Evolutionary conservation across 1,140 invertebrate species (phyloP), one percentile per base, ranked within the genome.

Genomic region (Caenorhabditis briggsae): DNA sequence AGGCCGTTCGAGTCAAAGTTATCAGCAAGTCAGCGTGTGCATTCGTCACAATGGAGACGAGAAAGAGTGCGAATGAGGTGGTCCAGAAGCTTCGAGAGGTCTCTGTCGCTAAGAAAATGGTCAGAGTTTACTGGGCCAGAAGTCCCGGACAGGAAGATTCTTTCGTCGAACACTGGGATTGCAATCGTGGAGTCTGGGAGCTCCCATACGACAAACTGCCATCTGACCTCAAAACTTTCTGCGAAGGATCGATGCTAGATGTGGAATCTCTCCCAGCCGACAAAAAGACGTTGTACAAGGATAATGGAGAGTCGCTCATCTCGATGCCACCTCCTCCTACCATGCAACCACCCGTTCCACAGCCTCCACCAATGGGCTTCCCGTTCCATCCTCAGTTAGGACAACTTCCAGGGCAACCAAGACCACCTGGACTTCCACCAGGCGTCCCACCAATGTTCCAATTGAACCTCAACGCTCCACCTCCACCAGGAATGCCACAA

Each of bases 201-300:
- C 33, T 86, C 1, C 84, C 84, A 7, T 86, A 78, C 23, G 25
- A 70, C 3, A 43, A 82, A 18, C 65, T 86, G 5, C 84, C 84
- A 18, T 5, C 53, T 7, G 65, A 86, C 56, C 43, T 86, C 16
- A 65, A 58, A 8, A 14, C 65, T 2, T 41, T 86, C n/a, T 78
- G 65, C 55, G 84, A 86, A 55, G 65, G 65, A 3, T 23, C 78
- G 16, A 78, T 78, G 65, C 23, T 86, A 43, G 84, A 86, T 48
- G 11, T 78, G 3, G 64, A 70, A 33, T 86, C 84, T 2, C 46
- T 86, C 5, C 84, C 84, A 53, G 65, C 55, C 5, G 65, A 86
- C 8, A 70, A 78, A 25, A 86, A 86, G 18, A 33, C 14, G 5
- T 41, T 55, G 23, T 86, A 53, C 25, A 78, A 61, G 20, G 23